phyloP scores from a whole-genome alignment of 2,888 invertebrate species.

The Tupiocoris notatus region DNA sequence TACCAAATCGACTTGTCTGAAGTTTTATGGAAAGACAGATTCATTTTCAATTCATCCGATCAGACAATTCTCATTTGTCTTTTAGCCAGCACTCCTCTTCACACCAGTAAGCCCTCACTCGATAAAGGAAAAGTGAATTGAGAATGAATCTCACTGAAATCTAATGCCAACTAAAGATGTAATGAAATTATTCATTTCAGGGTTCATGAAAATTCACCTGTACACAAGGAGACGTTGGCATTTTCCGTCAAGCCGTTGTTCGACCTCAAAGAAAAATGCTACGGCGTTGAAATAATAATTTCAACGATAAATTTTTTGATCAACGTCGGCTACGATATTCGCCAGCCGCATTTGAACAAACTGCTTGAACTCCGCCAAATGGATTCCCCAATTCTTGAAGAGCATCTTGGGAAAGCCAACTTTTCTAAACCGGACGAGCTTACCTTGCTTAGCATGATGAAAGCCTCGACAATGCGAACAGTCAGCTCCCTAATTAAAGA shows the following conservation, averaged over 20 bases:
- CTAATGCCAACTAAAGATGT: too few relatives aligned
- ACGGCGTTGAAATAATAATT: slow-evolving; percentile 16
- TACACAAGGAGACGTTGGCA: slow-evolving; percentile 18
- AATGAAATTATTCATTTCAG: not conserved
- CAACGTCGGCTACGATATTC: slow-evolving; percentile 9
- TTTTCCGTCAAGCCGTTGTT: slow-evolving; percentile 29
- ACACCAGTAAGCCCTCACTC: too few relatives aligned
- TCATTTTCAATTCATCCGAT: too few relatives aligned
- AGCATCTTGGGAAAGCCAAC: slow-evolving; percentile 5
- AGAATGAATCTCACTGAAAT: too few relatives aligned
- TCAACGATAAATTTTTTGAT: slow-evolving; percentile 9
- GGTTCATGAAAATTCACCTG: slow-evolving; percentile 29
- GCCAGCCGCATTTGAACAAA: not conserved
- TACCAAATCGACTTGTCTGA: too few relatives aligned
- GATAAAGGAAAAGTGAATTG: too few relatives aligned
- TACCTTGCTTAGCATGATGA: slow-evolving; percentile 12
- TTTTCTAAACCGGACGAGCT: slow-evolving; percentile 10
- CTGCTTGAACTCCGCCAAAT: not conserved
- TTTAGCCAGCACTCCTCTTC: too few relatives aligned
- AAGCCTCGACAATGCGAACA: slow-evolving; percentile 4
- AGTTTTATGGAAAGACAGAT: too few relatives aligned
- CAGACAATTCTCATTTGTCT: too few relatives aligned
- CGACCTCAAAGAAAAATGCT: slow-evolving; percentile 16
- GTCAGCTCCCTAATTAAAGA: slow-evolving; percentile 24
- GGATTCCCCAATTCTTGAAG: slow-evolving; percentile 16